A percentile compares a stretch with the other conserved stretches of the same genome.
These are phyloP conservation scores for Diaphora mendica DNA, from an alignment of 2,888 invertebrate genomes.

Conservation along the genomic window DNA sequence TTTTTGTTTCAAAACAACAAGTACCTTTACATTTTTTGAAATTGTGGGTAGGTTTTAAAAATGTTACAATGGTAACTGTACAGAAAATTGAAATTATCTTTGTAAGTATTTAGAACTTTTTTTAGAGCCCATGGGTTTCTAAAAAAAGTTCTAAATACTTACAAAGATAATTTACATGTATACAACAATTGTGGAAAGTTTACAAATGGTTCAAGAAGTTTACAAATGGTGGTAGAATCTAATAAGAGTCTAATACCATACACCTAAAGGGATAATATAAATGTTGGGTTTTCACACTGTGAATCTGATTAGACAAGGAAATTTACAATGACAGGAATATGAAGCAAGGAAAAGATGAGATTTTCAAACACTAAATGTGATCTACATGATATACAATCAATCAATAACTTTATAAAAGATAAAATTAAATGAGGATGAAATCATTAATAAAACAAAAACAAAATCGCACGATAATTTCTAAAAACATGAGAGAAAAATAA, in stretches of 20 bases:
- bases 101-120: background rate
- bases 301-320: background rate
- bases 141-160: too few relatives aligned
- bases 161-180: too few relatives aligned
- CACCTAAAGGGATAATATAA: background rate
- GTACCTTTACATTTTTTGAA: background rate
- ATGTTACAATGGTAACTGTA: background rate
- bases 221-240: background rate
- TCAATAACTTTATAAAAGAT: background rate
- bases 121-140: too few relatives aligned
- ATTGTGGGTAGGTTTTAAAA: constrained; percentile 5
- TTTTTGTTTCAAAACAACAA: background rate
- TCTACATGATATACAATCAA: background rate
- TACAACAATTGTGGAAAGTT: background rate
- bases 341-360: background rate
- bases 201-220: background rate
- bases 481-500: background rate
- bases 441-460: background rate
- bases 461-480: background rate
- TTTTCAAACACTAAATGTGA: background rate
- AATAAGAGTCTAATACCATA: background rate
- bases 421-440: background rate
- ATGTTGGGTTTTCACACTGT: background rate
- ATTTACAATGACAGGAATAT: constrained; percentile 6
- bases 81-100: background rate